Conservation (phyloP, 2,113 vertebrate genomes). For the Saimiri boliviensis region DNA sequence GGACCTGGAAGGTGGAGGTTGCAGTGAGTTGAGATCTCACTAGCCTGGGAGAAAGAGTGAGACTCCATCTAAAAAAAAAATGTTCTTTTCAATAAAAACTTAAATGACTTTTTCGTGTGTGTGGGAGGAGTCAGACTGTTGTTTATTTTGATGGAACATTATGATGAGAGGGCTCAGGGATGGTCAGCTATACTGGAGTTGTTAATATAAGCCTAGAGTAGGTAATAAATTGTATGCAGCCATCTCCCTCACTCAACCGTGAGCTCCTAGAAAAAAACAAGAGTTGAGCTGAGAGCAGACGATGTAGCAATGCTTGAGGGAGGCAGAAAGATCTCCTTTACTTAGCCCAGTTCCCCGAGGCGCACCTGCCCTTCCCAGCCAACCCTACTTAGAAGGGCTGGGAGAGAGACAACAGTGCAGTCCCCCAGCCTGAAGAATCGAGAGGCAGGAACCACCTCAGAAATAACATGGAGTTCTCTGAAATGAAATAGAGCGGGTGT, state of each 20-base stretch:
- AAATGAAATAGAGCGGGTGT: neutral
- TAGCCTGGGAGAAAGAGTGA: too few relatives aligned
- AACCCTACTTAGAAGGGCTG: neutral
- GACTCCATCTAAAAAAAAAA: too few relatives aligned
- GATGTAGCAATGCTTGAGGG: neutral
- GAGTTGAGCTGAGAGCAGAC: neutral
- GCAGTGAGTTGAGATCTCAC: too few relatives aligned
- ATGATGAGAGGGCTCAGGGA: neutral
- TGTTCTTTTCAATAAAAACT: neutral
- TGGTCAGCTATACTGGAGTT: neutral
- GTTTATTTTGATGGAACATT: neutral
- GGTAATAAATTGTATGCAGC: neutral
- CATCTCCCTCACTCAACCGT: neutral
- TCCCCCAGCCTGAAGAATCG: neutral
- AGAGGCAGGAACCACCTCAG: neutral
- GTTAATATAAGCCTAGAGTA: neutral
- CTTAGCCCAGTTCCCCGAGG: neutral
- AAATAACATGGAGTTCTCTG: neutral
- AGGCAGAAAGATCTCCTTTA: neutral
- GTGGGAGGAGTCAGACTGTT: neutral
- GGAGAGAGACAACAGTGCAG: neutral
- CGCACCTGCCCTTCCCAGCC: neutral
- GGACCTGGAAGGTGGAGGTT: too few relatives aligned
- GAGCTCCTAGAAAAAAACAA: neutral
- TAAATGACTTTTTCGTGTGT: neutral